Evolutionary conservation across 2,113 vertebrate genomes (phyloP), one percentile per base, ranked within the genome.

Genomic region (Prolemur simus): DNA sequence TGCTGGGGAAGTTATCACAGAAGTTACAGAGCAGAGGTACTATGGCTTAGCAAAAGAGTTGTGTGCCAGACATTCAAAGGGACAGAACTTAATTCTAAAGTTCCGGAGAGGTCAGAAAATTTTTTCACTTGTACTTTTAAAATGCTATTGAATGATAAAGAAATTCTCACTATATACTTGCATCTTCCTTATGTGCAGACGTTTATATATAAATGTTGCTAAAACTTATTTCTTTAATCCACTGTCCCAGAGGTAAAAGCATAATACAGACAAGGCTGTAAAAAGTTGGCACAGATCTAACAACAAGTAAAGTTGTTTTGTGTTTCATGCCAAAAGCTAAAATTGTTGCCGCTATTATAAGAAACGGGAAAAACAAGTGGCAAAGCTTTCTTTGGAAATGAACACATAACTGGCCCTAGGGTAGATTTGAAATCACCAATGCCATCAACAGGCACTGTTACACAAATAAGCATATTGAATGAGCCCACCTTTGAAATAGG

Each of bases 121-220:
- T 91, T 88, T 97, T 95, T 73, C 23, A 42, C 86, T 96, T 95
- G 32, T 76, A 66, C 11, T 92, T 97, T 95, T 86, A 14, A 93
- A 95, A 96, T 8, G 1, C 27, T 81, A 9, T 80, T 73, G 54
- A 27, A 27, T 7, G 60, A 32, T 37, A 74, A 4, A 84, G 63
- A 82, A 87, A 68, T 47, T 64, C 2, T 34, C 0, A 0, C 32
- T 8, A 58, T 9, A 56, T 32, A 11, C 34, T 58, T 71, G 17
- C 86, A 42, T 52, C 78, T 91, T 95, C 29, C 74, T 97, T 52
- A 49, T 27, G 21, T 87, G 86, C 47, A 78, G 14, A 81, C 45
- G 10, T 49, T 15, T 34, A 42, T 66, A 13, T 64, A 78, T 91
- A 96, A 93, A 92, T 78, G 83, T 83, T 95, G 39, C 49, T 66